phyloP scores from a whole-genome alignment of 2,113 vertebrate species.

The Taxidea taxus region DNA sequence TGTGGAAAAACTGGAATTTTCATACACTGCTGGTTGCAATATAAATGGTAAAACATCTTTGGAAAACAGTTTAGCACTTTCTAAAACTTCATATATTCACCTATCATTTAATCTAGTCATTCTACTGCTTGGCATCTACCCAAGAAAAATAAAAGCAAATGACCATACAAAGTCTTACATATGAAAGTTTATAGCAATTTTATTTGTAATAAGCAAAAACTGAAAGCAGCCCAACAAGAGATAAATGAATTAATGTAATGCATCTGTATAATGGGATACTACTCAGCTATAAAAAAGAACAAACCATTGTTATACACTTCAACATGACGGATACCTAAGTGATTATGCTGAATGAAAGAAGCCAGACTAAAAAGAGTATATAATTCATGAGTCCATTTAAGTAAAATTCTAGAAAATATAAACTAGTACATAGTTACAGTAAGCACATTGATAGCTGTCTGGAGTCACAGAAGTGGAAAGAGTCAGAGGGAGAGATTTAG shows the following conservation, averaged over 20 bases:
- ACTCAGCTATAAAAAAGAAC: neutral
- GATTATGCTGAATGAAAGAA: neutral
- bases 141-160: neutral
- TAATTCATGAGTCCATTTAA: neutral
- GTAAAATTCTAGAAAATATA: neutral
- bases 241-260: neutral
- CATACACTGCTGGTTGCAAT: neutral
- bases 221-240: neutral
- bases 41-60: neutral
- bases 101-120: neutral
- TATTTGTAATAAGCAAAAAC: neutral
- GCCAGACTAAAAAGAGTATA: neutral
- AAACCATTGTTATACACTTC: neutral
- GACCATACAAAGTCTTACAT: neutral
- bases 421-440: neutral
- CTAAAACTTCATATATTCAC: neutral
- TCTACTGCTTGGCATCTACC: neutral
- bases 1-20: neutral
- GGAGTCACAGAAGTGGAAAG: neutral
- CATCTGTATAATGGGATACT: neutral
- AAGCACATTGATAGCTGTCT: neutral
- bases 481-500: neutral
- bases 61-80: neutral
- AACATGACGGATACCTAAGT: neutral
- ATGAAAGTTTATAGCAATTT: neutral